Evolutionary conservation across 2,113 vertebrate species (phyloP).

Genomic region (Entosphenus tridentatus): DNA sequence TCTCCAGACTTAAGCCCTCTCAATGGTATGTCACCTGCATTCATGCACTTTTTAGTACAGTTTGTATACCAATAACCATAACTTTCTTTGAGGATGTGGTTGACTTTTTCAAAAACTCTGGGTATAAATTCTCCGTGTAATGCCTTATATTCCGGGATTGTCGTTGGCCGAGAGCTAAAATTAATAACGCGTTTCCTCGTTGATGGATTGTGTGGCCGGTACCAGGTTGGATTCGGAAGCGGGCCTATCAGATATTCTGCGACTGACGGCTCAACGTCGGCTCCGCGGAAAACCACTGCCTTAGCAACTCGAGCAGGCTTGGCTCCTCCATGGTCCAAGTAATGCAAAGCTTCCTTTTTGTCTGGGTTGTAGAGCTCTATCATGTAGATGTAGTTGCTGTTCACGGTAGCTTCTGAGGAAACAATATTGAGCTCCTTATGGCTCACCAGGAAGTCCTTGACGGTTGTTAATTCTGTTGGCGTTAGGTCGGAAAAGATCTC

Average conservation of each 20-base stretch:
- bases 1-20: conserved; percentile 41
- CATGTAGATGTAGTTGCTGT: conserved; percentile 50
- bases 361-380: conserved; percentile 48
- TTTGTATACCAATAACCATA: conserved; percentile 35
- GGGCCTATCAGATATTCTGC: conserved; percentile 48
- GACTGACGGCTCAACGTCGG: conserved; percentile 33
- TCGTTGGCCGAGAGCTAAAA: conserved; percentile 37
- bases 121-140: conserved; percentile 16
- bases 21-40: conserved; percentile 40
- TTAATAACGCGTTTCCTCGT: conserved; percentile 12
- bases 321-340: conserved; percentile 25
- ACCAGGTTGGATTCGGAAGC: conserved; percentile 27
- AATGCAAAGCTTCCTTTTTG: conserved; percentile 33
- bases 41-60: conserved; percentile 35
- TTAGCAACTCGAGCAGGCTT: conserved; percentile 37
- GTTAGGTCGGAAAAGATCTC: conserved; percentile 47
- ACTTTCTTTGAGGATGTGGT: conserved; percentile 26
- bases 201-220: conserved; percentile 15
- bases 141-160: conserved; percentile 22
- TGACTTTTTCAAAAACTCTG: conserved; percentile 17
- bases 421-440: conserved; percentile 28
- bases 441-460: conserved; percentile 31
- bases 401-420: conserved; percentile 13
- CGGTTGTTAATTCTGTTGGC: conserved; percentile 25
- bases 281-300: conserved; percentile 41